Percentiles rank a stretch among this genome's conserved stretches.
Conservation (phyloP, 2,113 vertebrate species). For the Tachycineta bicolor region DNA sequence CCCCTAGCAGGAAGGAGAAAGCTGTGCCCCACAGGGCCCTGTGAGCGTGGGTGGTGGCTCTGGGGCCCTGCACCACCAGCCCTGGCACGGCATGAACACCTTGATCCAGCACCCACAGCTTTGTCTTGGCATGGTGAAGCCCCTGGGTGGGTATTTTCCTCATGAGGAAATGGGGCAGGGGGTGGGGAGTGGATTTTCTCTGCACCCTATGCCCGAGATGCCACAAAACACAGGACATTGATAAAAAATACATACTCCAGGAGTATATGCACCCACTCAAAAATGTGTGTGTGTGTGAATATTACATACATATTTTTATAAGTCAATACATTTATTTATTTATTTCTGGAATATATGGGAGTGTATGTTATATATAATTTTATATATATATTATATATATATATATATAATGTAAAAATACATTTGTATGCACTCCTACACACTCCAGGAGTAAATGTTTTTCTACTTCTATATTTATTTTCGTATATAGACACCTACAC, state of each 20-base stretch:
- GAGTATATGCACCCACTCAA: not conserved
- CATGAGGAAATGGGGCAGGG: not conserved
- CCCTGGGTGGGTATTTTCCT: not conserved
- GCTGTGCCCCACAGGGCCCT: not conserved
- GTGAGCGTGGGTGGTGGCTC: not conserved
- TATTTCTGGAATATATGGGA: not conserved
- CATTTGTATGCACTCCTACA: not conserved
- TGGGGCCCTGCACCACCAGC: not conserved
- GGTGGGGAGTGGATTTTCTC: accelerated
- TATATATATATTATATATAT: not conserved
- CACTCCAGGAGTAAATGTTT: not conserved
- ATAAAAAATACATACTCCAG: not conserved
- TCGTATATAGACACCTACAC: not conserved
- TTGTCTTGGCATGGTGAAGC: not conserved
- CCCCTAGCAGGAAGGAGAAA: not conserved
- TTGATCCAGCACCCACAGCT: not conserved
- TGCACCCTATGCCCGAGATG: not conserved
- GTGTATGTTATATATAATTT: not conserved
- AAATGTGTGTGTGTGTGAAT: not conserved
- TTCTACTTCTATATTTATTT: not conserved
- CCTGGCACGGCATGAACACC: not conserved
- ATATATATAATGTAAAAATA: not conserved
- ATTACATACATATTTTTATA: not conserved
- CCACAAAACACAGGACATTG: not conserved
- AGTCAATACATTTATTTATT: not conserved